Base-by-base conservation (phyloP, 2,888 invertebrate species). In the Stramonita haemastoma region DNA sequence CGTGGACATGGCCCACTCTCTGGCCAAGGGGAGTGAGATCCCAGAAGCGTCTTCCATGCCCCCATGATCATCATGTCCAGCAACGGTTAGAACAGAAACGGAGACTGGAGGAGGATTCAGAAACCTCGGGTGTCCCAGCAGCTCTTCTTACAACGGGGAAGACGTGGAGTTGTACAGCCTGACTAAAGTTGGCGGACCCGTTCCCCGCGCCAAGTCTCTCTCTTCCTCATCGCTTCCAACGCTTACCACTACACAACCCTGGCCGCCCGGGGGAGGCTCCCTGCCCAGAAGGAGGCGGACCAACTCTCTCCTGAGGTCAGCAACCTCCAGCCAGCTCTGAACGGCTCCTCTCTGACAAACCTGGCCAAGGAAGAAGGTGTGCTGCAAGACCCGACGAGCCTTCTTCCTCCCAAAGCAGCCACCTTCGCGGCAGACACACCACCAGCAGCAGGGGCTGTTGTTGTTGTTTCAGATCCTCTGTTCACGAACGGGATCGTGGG, bases 11-110 rank as follows among this genome's bases (percentile, higher is more conserved):
- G 73, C 46, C 19, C 89, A 87, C 56, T 46, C 89, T 22, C 60
- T 84, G n/a, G 32, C 66, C 36, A n/a, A 19, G 15, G 86, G 86
- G 1, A 29, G 29, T 5, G 26, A 26, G 22, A 8, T 8, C 26
- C 77, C 13, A 32, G 19, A 17, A 17, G 36, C 77, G 26, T 22
- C 26, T 57, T 81, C 36, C 83, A 46, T 84, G 57, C 88, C 89
- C 89, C 91, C 34, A 90, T 91, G 87, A 90, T 90, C 79, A 90
- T 90, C 86, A n/a, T 91, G 73, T 90, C 91, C 89, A 90, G 88
- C 86, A 87, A 32, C 85, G 81, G 19, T 66, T 90, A 70, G 89
- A 88, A 36, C 46, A 46, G 81, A 22, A 73, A n/a, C 17, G 26
- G n/a, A 36, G 36, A 6, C 87, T 77, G 29, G 89, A 89, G 29